A percentile compares a stretch with the other conserved stretches of the same genome.
These are phyloP conservation scores for Panthera uncia DNA, from an alignment of 2,113 vertebrate species.

Conservation along the genomic window DNA sequence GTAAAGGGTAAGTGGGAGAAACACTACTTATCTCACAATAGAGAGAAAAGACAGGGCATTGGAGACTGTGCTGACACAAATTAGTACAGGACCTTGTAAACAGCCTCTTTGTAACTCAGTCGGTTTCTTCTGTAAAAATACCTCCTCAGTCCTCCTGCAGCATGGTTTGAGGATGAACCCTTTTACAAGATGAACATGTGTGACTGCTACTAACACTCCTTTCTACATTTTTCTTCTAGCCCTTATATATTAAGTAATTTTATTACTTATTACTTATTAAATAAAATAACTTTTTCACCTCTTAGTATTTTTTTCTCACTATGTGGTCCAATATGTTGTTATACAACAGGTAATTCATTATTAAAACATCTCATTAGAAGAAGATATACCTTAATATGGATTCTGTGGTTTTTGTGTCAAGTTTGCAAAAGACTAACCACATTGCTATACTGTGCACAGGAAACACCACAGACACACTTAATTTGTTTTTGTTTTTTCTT, in stretches of 20 bases:
- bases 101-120: neutral
- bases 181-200: neutral
- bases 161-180: neutral
- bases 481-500: slow-evolving; percentile 13
- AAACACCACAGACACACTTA: slow-evolving; percentile 62
- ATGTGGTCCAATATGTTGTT: neutral
- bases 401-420: slow-evolving; percentile 56
- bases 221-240: neutral
- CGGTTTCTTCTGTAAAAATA: neutral
- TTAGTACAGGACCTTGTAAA: neutral
- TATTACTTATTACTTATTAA: neutral
- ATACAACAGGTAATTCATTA: neutral
- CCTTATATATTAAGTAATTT: neutral
- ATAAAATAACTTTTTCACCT: neutral
- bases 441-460: slow-evolving; percentile 41
- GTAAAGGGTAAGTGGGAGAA: neutral
- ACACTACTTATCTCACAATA: neutral
- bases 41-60: neutral
- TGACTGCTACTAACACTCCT: neutral
- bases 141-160: neutral
- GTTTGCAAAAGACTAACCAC: neutral
- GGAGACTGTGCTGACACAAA: neutral
- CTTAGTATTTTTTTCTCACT: neutral
- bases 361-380: slow-evolving; percentile 36
- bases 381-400: neutral